phyloP scores from a whole-genome alignment of 2,113 vertebrate genomes.

The Marmota monax region DNA sequence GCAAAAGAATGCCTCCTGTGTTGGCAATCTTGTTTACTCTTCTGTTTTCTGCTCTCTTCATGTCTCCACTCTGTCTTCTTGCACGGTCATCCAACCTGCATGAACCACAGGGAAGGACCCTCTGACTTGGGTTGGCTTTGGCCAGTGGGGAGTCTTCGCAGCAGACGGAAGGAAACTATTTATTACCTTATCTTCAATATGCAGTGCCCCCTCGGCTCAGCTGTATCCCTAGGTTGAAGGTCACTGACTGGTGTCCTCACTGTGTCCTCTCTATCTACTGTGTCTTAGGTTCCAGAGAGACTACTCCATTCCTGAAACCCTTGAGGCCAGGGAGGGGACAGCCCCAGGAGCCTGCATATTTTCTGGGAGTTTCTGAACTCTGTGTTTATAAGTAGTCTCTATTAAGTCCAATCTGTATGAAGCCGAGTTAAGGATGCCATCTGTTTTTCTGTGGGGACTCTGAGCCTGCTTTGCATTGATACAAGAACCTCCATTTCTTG shows the following conservation, averaged over 20 bases:
- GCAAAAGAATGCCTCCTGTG: not conserved
- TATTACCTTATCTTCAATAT: not conserved
- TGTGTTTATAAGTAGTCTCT: not conserved
- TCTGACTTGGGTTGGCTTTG: not conserved
- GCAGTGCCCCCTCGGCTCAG: not conserved
- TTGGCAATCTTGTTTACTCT: not conserved
- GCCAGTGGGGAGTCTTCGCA: not conserved
- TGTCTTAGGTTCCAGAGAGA: not conserved
- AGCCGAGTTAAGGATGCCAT: not conserved
- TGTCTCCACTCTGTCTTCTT: not conserved
- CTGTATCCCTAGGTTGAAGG: not conserved
- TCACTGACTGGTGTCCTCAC: too few species aligned
- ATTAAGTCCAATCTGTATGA: not conserved
- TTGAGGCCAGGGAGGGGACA: too few species aligned
- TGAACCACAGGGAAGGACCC: not conserved
- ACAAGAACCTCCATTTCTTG: not conserved
- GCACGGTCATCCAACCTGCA: accelerated
- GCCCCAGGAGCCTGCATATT: not conserved
- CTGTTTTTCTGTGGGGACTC: not conserved
- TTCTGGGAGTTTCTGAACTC: not conserved
- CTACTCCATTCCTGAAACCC: not conserved
- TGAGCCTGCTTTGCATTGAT: not conserved
- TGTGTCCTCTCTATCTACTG: too few species aligned
- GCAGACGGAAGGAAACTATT: not conserved
- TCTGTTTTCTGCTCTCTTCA: not conserved